These are phyloP conservation scores for Epizoanthus illoricatus DNA, from an alignment of 92 coral and sea anemone species.

Conservation along the genomic window DNA sequence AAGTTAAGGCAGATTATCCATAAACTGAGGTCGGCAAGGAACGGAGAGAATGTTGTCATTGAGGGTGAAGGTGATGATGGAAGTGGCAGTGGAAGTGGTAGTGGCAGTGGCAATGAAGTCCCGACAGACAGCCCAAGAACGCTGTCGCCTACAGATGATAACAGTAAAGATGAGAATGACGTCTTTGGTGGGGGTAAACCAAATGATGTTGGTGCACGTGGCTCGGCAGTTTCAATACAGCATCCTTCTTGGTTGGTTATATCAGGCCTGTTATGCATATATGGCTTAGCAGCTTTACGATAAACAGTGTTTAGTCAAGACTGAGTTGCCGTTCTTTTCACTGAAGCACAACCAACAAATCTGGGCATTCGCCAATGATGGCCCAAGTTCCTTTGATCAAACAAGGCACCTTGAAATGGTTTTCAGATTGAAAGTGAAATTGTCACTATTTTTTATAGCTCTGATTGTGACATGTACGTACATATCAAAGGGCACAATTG, in stretches of 20 bases:
- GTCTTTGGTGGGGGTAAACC: slow-evolving; percentile 44
- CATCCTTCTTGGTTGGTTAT: slow-evolving; percentile 20
- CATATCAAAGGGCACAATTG: neutral
- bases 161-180: slow-evolving; percentile 40
- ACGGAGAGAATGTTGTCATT: slow-evolving; percentile 65
- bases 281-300: neutral
- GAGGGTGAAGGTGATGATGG: slow-evolving; percentile 41
- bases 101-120: slow-evolving; percentile 64
- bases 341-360: neutral
- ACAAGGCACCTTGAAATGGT: neutral
- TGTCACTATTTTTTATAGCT: neutral
- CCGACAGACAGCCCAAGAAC: slow-evolving; percentile 23
- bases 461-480: no score
- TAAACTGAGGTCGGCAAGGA: slow-evolving; percentile 63
- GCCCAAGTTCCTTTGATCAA: neutral
- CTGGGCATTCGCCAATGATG: neutral
- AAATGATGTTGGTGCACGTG: neutral
- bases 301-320: neutral
- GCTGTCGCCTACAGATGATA: slow-evolving; percentile 31
- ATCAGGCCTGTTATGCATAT: neutral
- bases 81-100: slow-evolving; percentile 65
- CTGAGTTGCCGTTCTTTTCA: neutral
- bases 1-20: slow-evolving; percentile 51
- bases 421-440: slow-evolving; percentile 18
- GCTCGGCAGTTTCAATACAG: slow-evolving; percentile 14